Percentiles rank a stretch among this genome's conserved stretches.
Evolutionary conservation across 1,140 invertebrate species (phyloP).

Genomic region (Araneus ventricosus): DNA sequence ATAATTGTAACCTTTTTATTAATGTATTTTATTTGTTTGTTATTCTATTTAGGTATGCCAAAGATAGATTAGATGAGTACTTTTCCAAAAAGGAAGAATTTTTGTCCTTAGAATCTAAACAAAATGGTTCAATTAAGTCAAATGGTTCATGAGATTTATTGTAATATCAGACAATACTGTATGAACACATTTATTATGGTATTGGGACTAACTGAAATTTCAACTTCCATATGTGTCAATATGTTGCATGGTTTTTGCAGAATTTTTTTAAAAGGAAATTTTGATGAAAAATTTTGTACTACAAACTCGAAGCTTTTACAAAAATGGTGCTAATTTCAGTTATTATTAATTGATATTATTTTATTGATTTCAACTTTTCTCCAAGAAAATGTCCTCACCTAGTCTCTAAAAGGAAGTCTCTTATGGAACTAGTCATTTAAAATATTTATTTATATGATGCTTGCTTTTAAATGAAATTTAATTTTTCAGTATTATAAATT

Average conservation of each 20-base stretch:
- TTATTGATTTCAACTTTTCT: background rate
- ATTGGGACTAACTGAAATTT: conserved; percentile 1
- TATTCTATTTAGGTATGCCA: conserved; percentile 77
- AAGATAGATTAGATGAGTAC: conserved; percentile 78
- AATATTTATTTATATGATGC: no score
- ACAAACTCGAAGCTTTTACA: background rate
- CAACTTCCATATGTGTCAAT: background rate
- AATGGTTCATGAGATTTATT: background rate
- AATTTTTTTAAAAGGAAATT: background rate
- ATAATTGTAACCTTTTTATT: background rate
- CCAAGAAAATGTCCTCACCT: no score
- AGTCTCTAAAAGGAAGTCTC: background rate
- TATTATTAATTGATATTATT: background rate
- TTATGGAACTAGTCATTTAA: background rate
- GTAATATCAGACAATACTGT: background rate
- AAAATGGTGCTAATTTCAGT: background rate
- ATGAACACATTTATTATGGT: background rate
- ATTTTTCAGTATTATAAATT: background rate
- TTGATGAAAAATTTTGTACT: background rate
- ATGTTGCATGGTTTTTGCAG: background rate
- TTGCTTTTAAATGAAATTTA: no score
- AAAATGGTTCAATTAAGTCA: background rate
- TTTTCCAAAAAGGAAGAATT: conserved; percentile 78
- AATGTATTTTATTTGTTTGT: background rate
- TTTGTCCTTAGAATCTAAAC: conserved; percentile 67